Evolutionary conservation across 1,140 invertebrate species (phyloP), one percentile per base, ranked within the genome.

Genomic region (Apis cerana): DNA sequence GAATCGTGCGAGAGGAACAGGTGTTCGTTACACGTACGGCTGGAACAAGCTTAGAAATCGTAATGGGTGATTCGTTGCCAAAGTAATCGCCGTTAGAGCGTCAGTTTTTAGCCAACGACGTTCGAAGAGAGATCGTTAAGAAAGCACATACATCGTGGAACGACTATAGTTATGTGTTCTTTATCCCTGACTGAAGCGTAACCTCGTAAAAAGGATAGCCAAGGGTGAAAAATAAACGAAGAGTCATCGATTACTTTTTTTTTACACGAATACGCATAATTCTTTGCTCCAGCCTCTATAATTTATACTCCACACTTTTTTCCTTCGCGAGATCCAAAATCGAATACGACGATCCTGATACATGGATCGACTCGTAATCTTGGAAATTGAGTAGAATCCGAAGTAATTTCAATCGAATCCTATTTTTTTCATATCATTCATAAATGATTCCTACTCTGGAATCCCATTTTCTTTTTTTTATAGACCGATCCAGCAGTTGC

Each of bases 241-340:
- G 33, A 23, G 19, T 59, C 83, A 86, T 87, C 80, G 84, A 86
- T 87, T 87, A 86, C 75, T 83, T 59, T 64, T 87, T 59, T 64
- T 86, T 86, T 75, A 19, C 56, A 21, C 65, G 52, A 54, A 62
- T 50, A n/a, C 70, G 21, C 68, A 43, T 82, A 64, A 80, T 77
- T 78, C 23, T 48, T 62, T 12, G n/a, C 13, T 58, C 0, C 11
- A 11, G 3, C 27, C 13, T 52, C 33, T 43, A 0, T 33, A 43
- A 43, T 43, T 43, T 43, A 43, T 7, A 43, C 33, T 7, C 33
- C 33, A 43, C 33, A 43, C 7, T 43, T 43, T 33, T 33, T 43
- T 43, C 7, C 33, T 33, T 33, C 2, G 0, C 33, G 33, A 33
- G 33, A 27, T 27, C n/a, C n/a, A n/a, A n/a, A n/a, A 33, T 33